Conservation (phyloP, 2,113 vertebrate species). For the Pungitius pungitius region DNA sequence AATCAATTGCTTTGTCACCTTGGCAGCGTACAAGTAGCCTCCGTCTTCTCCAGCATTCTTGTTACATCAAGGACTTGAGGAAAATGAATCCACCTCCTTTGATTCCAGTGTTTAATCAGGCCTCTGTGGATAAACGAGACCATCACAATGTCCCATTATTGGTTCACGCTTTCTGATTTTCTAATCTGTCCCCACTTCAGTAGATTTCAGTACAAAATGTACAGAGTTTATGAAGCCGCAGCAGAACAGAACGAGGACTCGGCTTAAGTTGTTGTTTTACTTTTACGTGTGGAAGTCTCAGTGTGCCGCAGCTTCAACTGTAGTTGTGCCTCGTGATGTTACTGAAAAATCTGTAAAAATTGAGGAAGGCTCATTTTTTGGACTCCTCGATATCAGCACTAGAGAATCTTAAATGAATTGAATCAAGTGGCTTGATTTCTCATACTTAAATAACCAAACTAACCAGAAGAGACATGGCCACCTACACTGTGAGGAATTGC, state of each 20-base stretch:
- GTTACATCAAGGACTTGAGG: neutral
- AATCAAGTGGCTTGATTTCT: neutral
- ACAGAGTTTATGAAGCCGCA: neutral
- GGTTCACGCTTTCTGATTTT: neutral
- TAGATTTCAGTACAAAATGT: conserved; percentile 10
- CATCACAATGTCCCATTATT: neutral
- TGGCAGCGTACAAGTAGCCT: no score
- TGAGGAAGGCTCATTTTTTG: neutral
- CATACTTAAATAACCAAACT: neutral
- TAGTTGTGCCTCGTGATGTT: neutral
- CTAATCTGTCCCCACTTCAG: conserved; percentile 19
- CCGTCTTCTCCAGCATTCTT: neutral
- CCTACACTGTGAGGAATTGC: neutral
- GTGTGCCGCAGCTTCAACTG: conserved; percentile 2
- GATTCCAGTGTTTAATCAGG: neutral
- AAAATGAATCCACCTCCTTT: conserved; percentile 1
- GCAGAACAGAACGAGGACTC: neutral
- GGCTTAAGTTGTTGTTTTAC: conserved; percentile 2
- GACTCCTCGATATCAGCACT: neutral
- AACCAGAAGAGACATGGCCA: neutral
- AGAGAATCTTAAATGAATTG: neutral
- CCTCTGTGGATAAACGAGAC: neutral
- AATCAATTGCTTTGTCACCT: neutral
- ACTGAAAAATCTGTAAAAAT: neutral
- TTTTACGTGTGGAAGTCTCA: neutral